Evolutionary conservation across 2,888 invertebrate genomes (phyloP), one percentile per base, ranked within the genome.

Genomic region (Brachynemurus nebulosus): DNA sequence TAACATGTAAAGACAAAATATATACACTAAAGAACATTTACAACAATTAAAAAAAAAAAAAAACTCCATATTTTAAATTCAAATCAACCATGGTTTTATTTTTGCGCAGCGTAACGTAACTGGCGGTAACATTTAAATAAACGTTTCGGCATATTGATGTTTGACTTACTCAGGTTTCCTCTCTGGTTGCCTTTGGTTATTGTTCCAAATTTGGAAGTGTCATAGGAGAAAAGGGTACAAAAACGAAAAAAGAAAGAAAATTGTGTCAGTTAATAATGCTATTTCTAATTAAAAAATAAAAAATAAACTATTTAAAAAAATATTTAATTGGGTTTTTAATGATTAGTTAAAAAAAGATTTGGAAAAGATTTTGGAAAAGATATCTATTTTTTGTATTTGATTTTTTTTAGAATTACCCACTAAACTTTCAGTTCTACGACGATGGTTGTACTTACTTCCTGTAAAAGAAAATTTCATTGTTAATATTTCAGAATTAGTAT

Each of bases 111-210:
- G 50, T 52, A 53, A n/a, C n/a, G n/a, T n/a, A n/a, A 30, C 52
- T 52, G 52, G 52, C 52, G 52, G 52, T 50, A 51, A 50, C 42
- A 47, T 45, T 50, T 14, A 30, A 30, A 30, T 30, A 30, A 30
- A 30, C 30, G 48, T 42, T 47, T 46, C 37, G 43, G 46, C 40
- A 44, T 42, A 44, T 42, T 45, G 45, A 40, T 50, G 27, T 44
- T 48, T 49, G 47, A 76, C 76, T 76, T 72, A 76, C 76, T 76
- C 76, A 68, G 66, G 73, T 69, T 72, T 76, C 66, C 71, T 73
- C 68, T 76, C 75, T 66, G 73, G 75, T 66, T 76, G 75, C 71
- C 70, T 66, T 53, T 63, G 63, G 63, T 63, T 57, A 18, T 37
- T 12, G 12, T 12, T 20, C 18, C 19, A n/a, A 19, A 18, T 30